Conservation (phyloP, 2,113 vertebrate genomes). For the Cricetomys ansorgei region DNA sequence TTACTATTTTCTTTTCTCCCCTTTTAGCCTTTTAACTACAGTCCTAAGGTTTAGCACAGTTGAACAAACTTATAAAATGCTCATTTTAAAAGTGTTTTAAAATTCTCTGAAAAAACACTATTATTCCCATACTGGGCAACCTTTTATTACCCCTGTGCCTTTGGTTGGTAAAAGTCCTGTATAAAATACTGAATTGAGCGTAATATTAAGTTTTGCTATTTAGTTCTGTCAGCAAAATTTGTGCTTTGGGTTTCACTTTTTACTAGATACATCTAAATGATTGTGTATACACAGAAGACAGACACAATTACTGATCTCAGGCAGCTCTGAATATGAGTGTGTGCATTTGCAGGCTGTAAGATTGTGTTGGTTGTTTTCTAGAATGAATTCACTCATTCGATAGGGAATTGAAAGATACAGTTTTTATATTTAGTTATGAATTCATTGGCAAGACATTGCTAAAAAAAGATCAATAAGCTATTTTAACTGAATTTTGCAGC, state of each 20-base stretch:
- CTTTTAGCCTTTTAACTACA: neutral
- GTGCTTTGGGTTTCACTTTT: neutral
- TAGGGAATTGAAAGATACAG: neutral
- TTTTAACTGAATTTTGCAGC: conserved; percentile 10
- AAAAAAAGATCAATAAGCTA: neutral
- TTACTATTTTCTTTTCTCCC: neutral
- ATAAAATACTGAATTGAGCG: neutral
- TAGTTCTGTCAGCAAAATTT: neutral
- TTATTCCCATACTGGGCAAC: conserved; percentile 15
- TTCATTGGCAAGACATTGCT: neutral
- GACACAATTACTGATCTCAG: neutral
- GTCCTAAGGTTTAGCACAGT: neutral
- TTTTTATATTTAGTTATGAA: neutral
- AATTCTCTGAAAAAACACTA: conserved; percentile 23
- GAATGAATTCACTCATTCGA: neutral
- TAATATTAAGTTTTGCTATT: conserved; percentile 19
- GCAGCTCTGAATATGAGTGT: neutral
- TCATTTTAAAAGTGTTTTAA: neutral
- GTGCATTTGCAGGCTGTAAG: neutral
- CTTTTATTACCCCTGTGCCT: neutral
- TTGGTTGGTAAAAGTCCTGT: neutral
- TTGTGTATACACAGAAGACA: neutral
- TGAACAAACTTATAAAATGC: neutral
- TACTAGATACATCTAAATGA: neutral
- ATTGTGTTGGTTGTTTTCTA: neutral